Conservation (phyloP, 2,113 vertebrate species). For the Ardeotis arabs region DNA sequence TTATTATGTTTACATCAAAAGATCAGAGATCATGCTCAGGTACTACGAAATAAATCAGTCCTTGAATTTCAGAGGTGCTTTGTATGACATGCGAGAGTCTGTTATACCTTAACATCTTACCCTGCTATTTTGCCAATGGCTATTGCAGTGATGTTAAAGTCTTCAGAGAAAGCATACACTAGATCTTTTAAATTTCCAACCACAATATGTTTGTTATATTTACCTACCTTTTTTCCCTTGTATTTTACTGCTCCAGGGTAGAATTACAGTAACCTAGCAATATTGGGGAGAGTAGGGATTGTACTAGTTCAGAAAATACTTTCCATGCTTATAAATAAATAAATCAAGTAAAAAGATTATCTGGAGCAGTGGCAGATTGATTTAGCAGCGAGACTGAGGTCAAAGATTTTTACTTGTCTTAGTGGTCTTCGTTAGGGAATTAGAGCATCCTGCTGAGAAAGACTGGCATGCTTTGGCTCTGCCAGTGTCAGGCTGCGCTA, state of each 20-base stretch:
- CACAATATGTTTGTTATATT: neutral
- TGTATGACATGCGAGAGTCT: neutral
- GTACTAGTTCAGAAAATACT: conserved; percentile 66
- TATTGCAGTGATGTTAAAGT: neutral
- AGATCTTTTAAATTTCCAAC: neutral
- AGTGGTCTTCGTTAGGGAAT: conserved; percentile 64
- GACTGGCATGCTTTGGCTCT: conserved; percentile 30
- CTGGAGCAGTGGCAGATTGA: conserved; percentile 42
- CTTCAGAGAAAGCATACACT: conserved; percentile 16
- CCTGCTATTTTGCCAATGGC: neutral
- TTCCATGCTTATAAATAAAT: neutral
- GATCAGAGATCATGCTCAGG: neutral
- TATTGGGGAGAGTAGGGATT: neutral
- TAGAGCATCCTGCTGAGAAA: conserved; percentile 62
- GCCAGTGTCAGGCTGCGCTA: neutral
- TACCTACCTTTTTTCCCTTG: neutral
- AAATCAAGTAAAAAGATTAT: neutral
- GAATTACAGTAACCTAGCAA: neutral
- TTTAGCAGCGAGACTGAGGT: conserved; percentile 21
- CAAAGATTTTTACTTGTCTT: conserved; percentile 65
- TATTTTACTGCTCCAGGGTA: neutral
- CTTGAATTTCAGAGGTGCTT: conserved; percentile 4
- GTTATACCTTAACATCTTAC: conserved; percentile 9
- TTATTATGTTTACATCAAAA: conserved; percentile 31
- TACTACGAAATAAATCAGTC: conserved; percentile 36